These are phyloP conservation scores for Epinephelus fuscoguttatus DNA, from an alignment of 2,113 vertebrate genomes.

Conservation along the genomic window DNA sequence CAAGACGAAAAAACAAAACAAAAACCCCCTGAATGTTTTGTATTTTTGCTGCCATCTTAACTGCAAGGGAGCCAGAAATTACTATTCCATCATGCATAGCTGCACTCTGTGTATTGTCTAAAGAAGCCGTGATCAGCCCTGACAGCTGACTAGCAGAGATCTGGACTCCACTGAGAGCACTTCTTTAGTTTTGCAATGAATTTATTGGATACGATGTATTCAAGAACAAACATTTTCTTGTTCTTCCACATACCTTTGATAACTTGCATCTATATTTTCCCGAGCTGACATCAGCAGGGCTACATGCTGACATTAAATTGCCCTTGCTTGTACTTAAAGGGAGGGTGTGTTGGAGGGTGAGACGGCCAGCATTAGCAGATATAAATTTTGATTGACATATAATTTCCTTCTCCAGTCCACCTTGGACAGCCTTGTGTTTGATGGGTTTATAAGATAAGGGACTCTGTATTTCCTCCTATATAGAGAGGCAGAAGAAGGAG, in stretches of 20 bases:
- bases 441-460: constrained; percentile 79
- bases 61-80: too few species aligned
- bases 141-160: too few species aligned
- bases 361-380: constrained; percentile 73
- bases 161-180: too few species aligned
- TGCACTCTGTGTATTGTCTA: too few species aligned
- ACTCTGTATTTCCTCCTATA: constrained; percentile 58
- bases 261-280: constrained; percentile 27
- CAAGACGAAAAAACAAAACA: too few species aligned
- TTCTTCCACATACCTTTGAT: background rate
- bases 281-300: constrained; percentile 37
- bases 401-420: constrained; percentile 76
- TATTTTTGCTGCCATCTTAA: too few species aligned
- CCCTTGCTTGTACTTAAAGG: constrained; percentile 65
- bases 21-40: too few species aligned
- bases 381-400: constrained; percentile 82
- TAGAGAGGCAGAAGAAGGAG: constrained; percentile 50
- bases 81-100: too few species aligned
- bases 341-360: constrained; percentile 40
- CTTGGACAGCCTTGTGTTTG: constrained; percentile 73
- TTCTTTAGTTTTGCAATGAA: background rate
- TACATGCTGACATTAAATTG: constrained; percentile 63
- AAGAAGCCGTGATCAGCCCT: too few species aligned
- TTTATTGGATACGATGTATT: background rate
- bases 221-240: background rate